Base-by-base conservation (phyloP, 2,113 vertebrate species). In the Oreotrochilus melanogaster region DNA sequence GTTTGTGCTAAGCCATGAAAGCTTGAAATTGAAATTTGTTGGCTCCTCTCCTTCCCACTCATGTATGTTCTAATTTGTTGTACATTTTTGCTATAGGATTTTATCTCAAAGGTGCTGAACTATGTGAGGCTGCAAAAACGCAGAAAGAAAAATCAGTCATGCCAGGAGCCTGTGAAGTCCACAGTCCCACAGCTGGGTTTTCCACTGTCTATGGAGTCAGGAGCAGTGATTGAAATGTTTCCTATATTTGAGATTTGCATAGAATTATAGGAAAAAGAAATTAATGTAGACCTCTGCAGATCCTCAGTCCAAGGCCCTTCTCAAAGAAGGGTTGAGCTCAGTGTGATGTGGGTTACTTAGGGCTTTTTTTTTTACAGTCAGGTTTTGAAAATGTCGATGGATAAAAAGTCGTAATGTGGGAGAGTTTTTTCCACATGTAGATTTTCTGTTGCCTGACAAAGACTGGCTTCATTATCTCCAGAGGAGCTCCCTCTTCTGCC, bases 1-100 rank as follows among this genome's bases (percentile, higher is more conserved):
- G 92, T 94, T 96, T 96, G 92, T 95, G 86, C 92, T 91, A 87
- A 93, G 69, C 86, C 86, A 85, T 67, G 78, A 87, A 89, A 97
- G 90, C 92, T 95, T 96, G 95, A 96, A 97, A 96, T 96, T 95
- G 89, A 88, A 96, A 96, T 96, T 88, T 96, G 84, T 93, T 95
- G 88, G 87, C 71, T 86, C 50, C 85, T 93, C 60, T 11, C 64
- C 67, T 94, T 84, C 67, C 65, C 83, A 67, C 86, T 96, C 79
- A 87, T 95, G 65, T 88, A 94, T 79, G 86, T 93, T 90, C 86
- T 79, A 93, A 43, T 72, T 87, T 92, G 85, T 65, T 74, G 86
- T 91, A 92, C 72, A 33, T 64, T 94, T 90, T 61, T 94, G 91
- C 81, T 79, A 13, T 50, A 82, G 87, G 91, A 57, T 90, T 86